Base-by-base conservation (phyloP, 2,888 invertebrate species). In the Steinernema hermaphroditum region DNA sequence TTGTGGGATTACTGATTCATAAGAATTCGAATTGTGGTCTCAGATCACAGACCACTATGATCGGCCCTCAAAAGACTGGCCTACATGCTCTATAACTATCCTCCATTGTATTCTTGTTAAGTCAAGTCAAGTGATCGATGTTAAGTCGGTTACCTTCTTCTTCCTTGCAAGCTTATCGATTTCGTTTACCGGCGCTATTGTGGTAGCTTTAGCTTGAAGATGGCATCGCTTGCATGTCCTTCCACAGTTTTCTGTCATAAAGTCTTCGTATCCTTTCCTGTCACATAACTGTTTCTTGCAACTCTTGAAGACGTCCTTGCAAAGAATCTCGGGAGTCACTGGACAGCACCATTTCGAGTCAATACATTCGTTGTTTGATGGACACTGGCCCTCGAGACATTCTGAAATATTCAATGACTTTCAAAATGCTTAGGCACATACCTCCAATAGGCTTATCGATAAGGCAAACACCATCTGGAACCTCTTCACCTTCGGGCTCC, bases 211-310 rank as follows among this genome's bases (percentile, higher is more conserved):
- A 12, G 22, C 16, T 2, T 43, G 34, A n/a, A 78, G 37, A 72
- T 80, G 78, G 74, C 83, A 83, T 22, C 79, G 75, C 1, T 77
- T 80, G 70, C 83, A 83, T 0, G 81, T 83, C 71, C 79, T 76
- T 0, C 81, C 76, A 68, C 83, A 83, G 69, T 78, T 78, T 1
- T 76, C 76, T 9, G 80, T 80, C 83, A 83, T 83, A 62, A 83
- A 83, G 43, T 79, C 77, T 29, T 57, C 73, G 70, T 83, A 83
- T 14, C 80, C 81, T 27, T 77, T 74, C 32, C 76, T 57, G 29
- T 80, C 75, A 68, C 83, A 83, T 32, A 82, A 74, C 70, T 81
- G 78, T 1, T 73, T 27, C 24, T 78, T 75, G 44, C 83, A 83
- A 2, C 76, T 76, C 14, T 75, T 73, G 16, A 81, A 71, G 0